These are phyloP conservation scores for Dioctria linearis DNA, from an alignment of 2,888 invertebrate genomes.

Conservation along the genomic window DNA sequence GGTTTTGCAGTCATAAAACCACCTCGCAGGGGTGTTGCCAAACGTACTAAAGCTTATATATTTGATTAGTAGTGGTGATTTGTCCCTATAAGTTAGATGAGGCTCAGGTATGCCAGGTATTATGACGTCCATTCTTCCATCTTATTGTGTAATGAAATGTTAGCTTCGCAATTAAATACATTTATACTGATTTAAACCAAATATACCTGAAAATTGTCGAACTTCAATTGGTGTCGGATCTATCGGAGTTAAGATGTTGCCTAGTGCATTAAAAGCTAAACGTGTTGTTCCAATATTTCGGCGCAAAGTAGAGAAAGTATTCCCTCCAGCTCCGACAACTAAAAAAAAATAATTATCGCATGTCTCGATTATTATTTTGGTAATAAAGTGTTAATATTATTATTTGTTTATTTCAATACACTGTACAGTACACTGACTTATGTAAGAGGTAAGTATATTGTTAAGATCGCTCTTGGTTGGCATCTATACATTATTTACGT, in stretches of 20 bases:
- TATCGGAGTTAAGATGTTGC: constrained; percentile 74
- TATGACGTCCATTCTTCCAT: constrained; percentile 77
- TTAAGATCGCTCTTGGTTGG: no score
- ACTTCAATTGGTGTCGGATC: constrained; percentile 80
- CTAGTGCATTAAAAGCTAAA: constrained; percentile 73
- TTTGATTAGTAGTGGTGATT: constrained; percentile 75
- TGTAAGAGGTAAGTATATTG: no score
- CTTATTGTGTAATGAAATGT: constrained; percentile 66
- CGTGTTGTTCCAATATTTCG: constrained; percentile 75
- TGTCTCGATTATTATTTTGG: no score
- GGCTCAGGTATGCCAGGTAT: constrained; percentile 76
- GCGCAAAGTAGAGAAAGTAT: constrained; percentile 79
- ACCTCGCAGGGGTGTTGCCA: constrained; percentile 77
- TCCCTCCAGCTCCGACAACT: constrained; percentile 81
- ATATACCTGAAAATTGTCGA: constrained; percentile 74
- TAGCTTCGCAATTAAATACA: background rate
- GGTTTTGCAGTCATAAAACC: constrained; percentile 77
- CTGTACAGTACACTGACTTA: no score
- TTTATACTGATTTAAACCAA: background rate
- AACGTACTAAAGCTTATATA: constrained; percentile 81
- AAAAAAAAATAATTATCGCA: no score
- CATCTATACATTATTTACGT: no score
- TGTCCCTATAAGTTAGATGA: constrained; percentile 75
- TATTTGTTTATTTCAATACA: no score
- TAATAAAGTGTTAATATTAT: no score